Conservation (phyloP, 2,888 invertebrate species). For the Nymphalis c-album region DNA sequence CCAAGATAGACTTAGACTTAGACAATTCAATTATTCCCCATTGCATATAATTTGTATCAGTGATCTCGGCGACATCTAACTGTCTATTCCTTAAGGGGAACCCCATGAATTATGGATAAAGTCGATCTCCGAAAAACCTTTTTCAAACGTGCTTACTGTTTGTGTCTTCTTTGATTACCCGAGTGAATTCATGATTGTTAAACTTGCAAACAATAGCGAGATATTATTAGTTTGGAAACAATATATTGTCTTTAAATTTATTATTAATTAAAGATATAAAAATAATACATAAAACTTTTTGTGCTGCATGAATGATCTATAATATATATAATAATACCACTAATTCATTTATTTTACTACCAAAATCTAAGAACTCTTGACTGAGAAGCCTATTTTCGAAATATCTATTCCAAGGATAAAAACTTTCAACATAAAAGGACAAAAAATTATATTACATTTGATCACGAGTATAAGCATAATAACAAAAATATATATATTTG, state of each 20-base stretch:
- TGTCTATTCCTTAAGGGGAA: constrained; percentile 49
- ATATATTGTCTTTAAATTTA: no score
- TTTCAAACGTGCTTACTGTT: constrained; percentile 39
- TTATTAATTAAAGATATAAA: background rate
- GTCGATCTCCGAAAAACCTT: constrained; percentile 47
- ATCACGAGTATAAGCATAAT: background rate
- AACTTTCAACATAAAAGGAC: no score
- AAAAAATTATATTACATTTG: no score
- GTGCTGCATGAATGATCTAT: no score
- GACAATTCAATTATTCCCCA: constrained; percentile 42
- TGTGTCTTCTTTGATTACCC: constrained; percentile 37
- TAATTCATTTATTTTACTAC: no score
- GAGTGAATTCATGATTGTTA: constrained; percentile 30
- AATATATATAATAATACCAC: no score
- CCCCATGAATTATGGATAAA: constrained; percentile 56
- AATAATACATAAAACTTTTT: background rate
- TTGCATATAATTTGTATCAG: constrained; percentile 48
- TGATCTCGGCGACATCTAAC: constrained; percentile 55
- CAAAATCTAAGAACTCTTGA: no score
- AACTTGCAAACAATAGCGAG: constrained; percentile 6
- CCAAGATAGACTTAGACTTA: background rate
- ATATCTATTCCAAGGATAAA: no score
- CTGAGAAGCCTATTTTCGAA: no score
- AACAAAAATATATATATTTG: background rate
- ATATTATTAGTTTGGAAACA: background rate